A percentile compares a stretch with the other conserved stretches of the same genome.
Conservation (phyloP, 2,797 vertebrate species). For the Siniperca obscura region DNA sequence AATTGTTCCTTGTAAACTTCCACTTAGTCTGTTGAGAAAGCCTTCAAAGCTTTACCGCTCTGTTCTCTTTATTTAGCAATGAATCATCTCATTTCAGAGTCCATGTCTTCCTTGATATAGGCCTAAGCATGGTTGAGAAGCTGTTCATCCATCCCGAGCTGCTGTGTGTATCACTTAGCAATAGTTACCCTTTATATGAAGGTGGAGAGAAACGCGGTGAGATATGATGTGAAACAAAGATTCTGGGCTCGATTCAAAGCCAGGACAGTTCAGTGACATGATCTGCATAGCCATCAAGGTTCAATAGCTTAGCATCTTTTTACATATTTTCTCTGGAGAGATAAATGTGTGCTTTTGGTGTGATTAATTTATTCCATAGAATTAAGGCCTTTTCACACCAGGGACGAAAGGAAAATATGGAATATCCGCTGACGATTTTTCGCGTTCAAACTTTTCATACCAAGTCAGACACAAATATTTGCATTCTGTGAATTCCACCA, state of each 20-base stretch:
- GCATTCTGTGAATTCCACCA: too few species aligned
- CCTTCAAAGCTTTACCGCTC: slow-evolving; percentile 15
- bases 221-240: slow-evolving; percentile 16
- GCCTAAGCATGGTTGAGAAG: slow-evolving; percentile 26
- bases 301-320: slow-evolving; percentile 2
- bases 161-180: slow-evolving; percentile 58
- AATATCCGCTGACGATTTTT: too few species aligned
- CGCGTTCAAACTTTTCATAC: too few species aligned
- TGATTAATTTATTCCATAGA: background rate
- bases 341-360: background rate
- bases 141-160: slow-evolving; percentile 47
- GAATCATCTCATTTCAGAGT: slow-evolving; percentile 46
- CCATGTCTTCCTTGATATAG: slow-evolving; percentile 1
- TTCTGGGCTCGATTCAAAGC: slow-evolving; percentile 1
- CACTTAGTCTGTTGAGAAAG: background rate
- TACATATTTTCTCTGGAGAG: background rate
- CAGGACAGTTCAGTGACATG: slow-evolving; percentile 3
- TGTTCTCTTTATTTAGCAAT: slow-evolving; percentile 8
- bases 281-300: slow-evolving; percentile 14
- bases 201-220: background rate
- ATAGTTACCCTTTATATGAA: slow-evolving; percentile 55
- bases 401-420: too few species aligned
- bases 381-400: too few species aligned
- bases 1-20: slow-evolving; percentile 4
- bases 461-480: too few species aligned